phyloP scores from a whole-genome alignment of 2,113 vertebrate genomes.

The Pampusana beccarii region DNA sequence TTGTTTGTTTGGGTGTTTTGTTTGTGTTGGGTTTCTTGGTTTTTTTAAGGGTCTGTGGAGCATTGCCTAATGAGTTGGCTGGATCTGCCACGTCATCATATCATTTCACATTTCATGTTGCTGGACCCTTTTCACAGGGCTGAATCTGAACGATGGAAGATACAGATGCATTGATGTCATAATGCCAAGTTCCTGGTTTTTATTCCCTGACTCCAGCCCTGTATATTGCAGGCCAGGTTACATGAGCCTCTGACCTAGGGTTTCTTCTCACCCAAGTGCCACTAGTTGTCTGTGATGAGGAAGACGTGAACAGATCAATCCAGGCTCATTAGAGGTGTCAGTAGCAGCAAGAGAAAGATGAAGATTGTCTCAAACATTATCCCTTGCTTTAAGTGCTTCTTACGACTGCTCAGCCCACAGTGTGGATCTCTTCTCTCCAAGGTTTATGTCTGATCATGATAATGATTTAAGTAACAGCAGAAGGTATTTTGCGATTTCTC shows the following conservation, averaged over 20 bases:
- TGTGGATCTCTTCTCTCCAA: neutral
- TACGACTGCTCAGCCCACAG: neutral
- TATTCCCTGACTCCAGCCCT: neutral
- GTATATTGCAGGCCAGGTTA: neutral
- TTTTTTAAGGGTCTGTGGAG: neutral
- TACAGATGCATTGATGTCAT: neutral
- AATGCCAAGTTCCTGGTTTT: neutral
- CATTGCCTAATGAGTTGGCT: neutral
- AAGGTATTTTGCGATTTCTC: neutral
- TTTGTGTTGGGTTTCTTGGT: too few relatives aligned
- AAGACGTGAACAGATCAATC: neutral
- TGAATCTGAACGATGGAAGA: neutral
- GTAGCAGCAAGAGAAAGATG: neutral
- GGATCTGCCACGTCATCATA: neutral
- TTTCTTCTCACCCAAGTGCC: neutral
- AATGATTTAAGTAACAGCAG: neutral
- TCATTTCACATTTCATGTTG: neutral
- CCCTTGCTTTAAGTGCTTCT: neutral
- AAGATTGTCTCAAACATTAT: neutral
- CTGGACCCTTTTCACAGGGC: neutral
- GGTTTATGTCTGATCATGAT: neutral
- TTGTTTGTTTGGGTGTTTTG: neutral
- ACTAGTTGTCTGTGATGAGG: neutral
- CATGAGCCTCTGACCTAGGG: neutral
- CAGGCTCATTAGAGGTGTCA: neutral